Percentiles rank a stretch among this genome's conserved stretches.
These are phyloP conservation scores for Phodopus roborovskii DNA, from an alignment of 2,113 vertebrate species.

Conservation along the genomic window DNA sequence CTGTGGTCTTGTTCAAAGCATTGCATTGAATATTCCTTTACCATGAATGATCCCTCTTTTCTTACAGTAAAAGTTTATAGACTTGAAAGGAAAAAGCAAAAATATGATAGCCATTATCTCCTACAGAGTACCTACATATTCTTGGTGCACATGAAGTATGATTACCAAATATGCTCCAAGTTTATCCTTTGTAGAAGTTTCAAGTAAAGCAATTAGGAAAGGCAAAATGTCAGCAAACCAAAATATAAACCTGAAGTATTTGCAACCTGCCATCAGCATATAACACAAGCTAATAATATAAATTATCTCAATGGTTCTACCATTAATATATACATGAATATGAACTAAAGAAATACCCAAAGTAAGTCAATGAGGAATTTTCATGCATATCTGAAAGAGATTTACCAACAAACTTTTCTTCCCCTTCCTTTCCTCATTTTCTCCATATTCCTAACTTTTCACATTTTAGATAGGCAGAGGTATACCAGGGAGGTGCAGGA, in stretches of 20 bases:
- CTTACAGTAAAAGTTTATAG: neutral
- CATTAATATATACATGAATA: neutral
- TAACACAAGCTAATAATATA: conserved; percentile 43
- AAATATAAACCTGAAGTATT: conserved; percentile 6
- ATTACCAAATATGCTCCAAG: neutral
- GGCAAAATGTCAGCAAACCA: conserved; percentile 9
- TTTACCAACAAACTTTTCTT: neutral
- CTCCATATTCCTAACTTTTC: neutral
- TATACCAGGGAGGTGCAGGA: neutral
- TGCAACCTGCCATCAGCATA: conserved; percentile 8
- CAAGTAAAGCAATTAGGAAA: conserved; percentile 37
- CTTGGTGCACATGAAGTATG: neutral
- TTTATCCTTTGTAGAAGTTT: conserved; percentile 18
- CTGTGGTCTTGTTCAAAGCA: neutral
- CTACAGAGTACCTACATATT: neutral
- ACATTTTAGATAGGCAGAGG: neutral
- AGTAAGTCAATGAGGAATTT: neutral
- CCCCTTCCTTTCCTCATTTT: neutral
- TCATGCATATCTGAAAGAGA: neutral
- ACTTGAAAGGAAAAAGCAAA: neutral
- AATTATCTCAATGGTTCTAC: neutral
- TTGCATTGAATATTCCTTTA: neutral
- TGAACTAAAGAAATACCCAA: neutral
- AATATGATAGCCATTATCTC: neutral
- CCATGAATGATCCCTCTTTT: neutral